A percentile compares a stretch with the other conserved stretches of the same genome.
Evolutionary conservation across 2,113 vertebrate species (phyloP).

Genomic region (Neotragus moschatus): DNA sequence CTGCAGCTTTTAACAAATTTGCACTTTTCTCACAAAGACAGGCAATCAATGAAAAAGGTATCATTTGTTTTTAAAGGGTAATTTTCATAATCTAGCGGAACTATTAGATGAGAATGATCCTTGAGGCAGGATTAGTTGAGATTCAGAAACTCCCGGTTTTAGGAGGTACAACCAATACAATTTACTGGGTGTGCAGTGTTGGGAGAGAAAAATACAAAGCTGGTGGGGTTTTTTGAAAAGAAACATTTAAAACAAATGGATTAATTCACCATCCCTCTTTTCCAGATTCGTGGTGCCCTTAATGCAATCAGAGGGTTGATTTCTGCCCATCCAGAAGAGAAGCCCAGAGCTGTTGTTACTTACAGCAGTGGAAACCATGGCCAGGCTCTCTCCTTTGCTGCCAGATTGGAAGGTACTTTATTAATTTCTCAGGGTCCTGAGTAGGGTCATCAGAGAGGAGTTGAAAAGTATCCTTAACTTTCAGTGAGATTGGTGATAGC

Average conservation of each 20-base stretch:
- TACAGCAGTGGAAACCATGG: slow-evolving; percentile 84
- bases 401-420: slow-evolving; percentile 75
- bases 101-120: slow-evolving; percentile 13
- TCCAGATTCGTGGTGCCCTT: slow-evolving; percentile 80
- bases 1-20: neutral
- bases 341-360: slow-evolving; percentile 77
- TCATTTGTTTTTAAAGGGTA: slow-evolving; percentile 14
- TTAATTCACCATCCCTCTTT: neutral
- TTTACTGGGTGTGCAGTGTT: neutral
- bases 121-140: neutral
- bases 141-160: neutral
- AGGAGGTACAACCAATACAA: neutral
- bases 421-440: neutral
- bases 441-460: neutral
- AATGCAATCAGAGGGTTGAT: slow-evolving; percentile 76
- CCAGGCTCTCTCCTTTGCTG: slow-evolving; percentile 80
- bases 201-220: neutral
- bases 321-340: neutral
- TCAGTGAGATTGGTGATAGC: neutral
- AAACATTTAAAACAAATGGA: neutral
- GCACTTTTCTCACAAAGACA: neutral
- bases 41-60: neutral
- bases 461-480: slow-evolving; percentile 1
- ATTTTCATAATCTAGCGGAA: neutral
- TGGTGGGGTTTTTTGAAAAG: neutral